Base-by-base conservation (phyloP, 2,113 vertebrate genomes). In the Prunella himalayana region DNA sequence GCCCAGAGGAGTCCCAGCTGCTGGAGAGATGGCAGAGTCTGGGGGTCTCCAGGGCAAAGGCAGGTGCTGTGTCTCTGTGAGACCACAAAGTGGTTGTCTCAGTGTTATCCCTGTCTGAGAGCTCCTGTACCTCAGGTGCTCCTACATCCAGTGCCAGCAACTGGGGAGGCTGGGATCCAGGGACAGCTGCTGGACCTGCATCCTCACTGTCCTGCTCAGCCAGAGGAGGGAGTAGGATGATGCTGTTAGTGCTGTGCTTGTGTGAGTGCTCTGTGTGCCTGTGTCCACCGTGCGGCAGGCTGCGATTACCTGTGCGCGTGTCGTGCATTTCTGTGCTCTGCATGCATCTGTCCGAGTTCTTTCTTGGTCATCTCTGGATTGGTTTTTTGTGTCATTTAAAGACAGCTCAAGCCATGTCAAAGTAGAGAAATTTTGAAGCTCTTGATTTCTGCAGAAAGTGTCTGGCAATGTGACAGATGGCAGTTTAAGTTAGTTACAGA, bases 51-150 rank as follows among this genome's bases (percentile, higher is more conserved):
- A 50, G 31, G 39, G 12, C 14, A 45, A 45, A 60, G 18, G 27
- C 27, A 53, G 33, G 22, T 45, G 9, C 14, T 6, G 1, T 51
- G 45, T 51, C 23, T 80, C 2, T 51, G 37, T 51, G 33, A 19
- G 54, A 44, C 18, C 45, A 18, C 22, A 0, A 37, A 53, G 28
- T 28, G 9, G 7, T 21, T 22, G 44, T 65, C 11, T 51, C 27
- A 27, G 27, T 27, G 13, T 31, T 35, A 10, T 59, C 8, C 49
- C 20, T 49, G 9, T 65, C 30, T 39, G 37, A 57, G 39, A 45
- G 18, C 27, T 80, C 25, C 37, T 30, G 33, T n/a, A 23, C 13
- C 25, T 9, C 5, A 1, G 13, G 27, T 1, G 0, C 15, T 47
- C 30, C 28, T 76, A 6, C 0, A 0, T 45, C 42, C 37, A n/a